Evolutionary conservation across 1,140 invertebrate genomes (phyloP).

Genomic region (Rhynchophorus ferrugineus): DNA sequence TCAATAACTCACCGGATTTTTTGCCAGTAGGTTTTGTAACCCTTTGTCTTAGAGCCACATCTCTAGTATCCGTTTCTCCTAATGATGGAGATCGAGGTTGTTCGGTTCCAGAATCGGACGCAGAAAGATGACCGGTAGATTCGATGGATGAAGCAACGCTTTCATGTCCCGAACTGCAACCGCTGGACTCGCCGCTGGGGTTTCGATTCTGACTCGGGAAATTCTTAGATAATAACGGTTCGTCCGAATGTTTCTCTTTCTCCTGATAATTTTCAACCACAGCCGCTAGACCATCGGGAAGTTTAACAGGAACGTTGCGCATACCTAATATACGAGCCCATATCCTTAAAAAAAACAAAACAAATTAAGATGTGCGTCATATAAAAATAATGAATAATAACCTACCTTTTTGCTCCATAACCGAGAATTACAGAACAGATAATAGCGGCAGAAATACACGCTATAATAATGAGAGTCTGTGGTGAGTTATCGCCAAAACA

Average conservation of each 20-base stretch:
- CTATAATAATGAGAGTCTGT: not conserved
- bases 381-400: no score
- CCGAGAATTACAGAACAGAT: slow-evolving; percentile 33
- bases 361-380: not conserved
- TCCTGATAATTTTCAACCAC: slow-evolving; percentile 16
- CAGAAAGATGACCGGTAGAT: slow-evolving; percentile 46
- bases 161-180: slow-evolving; percentile 50
- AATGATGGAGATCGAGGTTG: slow-evolving; percentile 22
- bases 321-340: slow-evolving; percentile 31
- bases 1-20: slow-evolving; percentile 7
- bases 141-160: slow-evolving; percentile 51
- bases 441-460: slow-evolving; percentile 33
- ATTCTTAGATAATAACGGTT: slow-evolving; percentile 39
- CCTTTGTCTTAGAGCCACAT: slow-evolving; percentile 16
- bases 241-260: slow-evolving; percentile 22
- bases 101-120: slow-evolving; percentile 35
- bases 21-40: slow-evolving; percentile 8
- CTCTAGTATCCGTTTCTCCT: slow-evolving; percentile 7
- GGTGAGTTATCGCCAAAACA: slow-evolving; percentile 7
- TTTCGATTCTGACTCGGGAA: slow-evolving; percentile 36
- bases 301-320: slow-evolving; percentile 48
- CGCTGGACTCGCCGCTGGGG: slow-evolving; percentile 49
- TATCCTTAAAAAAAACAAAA: slow-evolving; percentile 7
- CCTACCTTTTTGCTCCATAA: slow-evolving; percentile 41
- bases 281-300: slow-evolving; percentile 47